phyloP scores from a whole-genome alignment of 2,888 invertebrate species.

The Pachliopta kotzebuea region DNA sequence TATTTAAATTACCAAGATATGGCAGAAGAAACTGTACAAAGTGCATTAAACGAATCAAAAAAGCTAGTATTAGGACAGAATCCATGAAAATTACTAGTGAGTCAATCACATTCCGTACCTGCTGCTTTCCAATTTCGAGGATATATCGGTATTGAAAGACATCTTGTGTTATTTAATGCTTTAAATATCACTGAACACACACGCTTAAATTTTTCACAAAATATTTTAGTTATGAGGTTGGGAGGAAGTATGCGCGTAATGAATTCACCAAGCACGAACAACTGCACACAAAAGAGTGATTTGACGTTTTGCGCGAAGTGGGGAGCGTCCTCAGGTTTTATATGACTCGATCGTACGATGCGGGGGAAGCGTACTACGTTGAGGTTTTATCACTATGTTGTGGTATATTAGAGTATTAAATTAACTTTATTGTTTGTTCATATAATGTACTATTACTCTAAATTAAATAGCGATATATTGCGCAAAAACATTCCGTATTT shows the following conservation, averaged over 20 bases:
- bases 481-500: constrained; percentile 40
- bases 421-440: constrained; percentile 41
- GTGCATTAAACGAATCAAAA: too few relatives aligned
- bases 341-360: constrained; percentile 76
- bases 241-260: constrained; percentile 63
- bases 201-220: constrained; percentile 60
- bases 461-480: constrained; percentile 35
- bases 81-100: constrained; percentile 41
- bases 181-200: constrained; percentile 79
- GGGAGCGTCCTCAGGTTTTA: constrained; percentile 66
- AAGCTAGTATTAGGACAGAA: constrained; percentile 40
- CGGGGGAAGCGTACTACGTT: constrained; percentile 65
- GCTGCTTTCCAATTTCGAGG: constrained; percentile 77
- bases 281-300: constrained; percentile 48
- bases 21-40: too few relatives aligned
- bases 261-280: constrained; percentile 55
- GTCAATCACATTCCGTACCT: constrained; percentile 62
- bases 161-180: constrained; percentile 72
- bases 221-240: constrained; percentile 57
- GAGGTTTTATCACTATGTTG: constrained; percentile 49
- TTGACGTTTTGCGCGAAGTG: constrained; percentile 72
- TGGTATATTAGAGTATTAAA: constrained; percentile 42
- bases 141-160: constrained; percentile 77
- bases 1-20: not conserved
- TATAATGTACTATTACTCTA: constrained; percentile 31